These are phyloP conservation scores for Trematocara marginatum DNA, from an alignment of 2,113 vertebrate species.

Conservation along the genomic window DNA sequence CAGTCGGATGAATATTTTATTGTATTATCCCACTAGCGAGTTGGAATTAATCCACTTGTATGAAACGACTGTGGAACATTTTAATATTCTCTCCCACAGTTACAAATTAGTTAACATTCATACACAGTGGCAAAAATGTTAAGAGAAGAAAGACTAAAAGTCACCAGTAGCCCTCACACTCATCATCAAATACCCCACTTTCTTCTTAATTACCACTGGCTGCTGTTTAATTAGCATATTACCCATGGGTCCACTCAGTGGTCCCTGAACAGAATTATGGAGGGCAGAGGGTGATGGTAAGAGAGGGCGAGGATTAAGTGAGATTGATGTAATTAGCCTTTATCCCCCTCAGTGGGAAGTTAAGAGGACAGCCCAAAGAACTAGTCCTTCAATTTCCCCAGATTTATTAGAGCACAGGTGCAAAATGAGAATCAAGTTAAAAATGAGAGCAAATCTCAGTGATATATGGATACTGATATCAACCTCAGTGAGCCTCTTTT, in stretches of 20 bases:
- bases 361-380: neutral
- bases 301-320: conserved; percentile 15
- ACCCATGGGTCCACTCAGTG: conserved; percentile 6
- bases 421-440: neutral
- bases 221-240: conserved; percentile 29
- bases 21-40: neutral
- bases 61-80: neutral
- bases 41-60: neutral
- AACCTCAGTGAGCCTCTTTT: neutral
- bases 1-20: neutral
- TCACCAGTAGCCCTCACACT: neutral
- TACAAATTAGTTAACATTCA: neutral
- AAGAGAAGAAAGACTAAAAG: neutral
- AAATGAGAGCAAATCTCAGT: neutral
- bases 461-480: neutral
- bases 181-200: conserved; percentile 18
- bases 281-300: conserved; percentile 16
- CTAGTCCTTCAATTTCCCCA: neutral
- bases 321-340: conserved; percentile 46
- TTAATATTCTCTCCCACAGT: neutral
- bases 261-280: neutral
- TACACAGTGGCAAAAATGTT: neutral
- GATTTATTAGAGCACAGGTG: neutral
- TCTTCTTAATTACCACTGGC: conserved; percentile 31
- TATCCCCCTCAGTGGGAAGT: conserved; percentile 1